Evolutionary conservation across 1,140 invertebrate genomes (phyloP).

Genomic region (Diachasma alloeum): DNA sequence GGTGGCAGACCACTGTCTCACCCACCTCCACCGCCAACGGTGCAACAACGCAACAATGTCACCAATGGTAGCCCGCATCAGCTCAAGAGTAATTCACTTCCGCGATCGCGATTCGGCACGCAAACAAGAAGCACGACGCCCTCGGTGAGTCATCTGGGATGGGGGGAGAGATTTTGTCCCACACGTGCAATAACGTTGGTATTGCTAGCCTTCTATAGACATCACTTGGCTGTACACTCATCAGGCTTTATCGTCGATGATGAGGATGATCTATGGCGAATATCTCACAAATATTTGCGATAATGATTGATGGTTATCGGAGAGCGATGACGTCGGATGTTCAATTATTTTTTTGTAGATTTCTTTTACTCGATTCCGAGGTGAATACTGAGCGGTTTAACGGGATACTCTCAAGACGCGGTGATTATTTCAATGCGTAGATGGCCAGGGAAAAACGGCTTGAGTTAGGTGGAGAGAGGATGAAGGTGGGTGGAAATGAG

Average conservation of each 20-base stretch:
- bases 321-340: background rate
- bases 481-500: background rate
- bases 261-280: background rate
- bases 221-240: background rate
- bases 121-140: constrained; percentile 49
- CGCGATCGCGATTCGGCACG: constrained; percentile 39
- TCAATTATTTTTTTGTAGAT: background rate
- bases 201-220: background rate
- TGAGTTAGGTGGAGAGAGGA: background rate
- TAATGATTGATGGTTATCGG: background rate
- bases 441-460: background rate
- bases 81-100: constrained; percentile 47
- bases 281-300: background rate
- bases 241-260: background rate
- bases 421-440: background rate
- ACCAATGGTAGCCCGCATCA: constrained; percentile 29
- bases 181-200: background rate
- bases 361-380: background rate
- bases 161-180: background rate
- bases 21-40: constrained; percentile 53
- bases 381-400: background rate
- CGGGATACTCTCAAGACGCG: background rate
- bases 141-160: constrained; percentile 55
- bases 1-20: constrained; percentile 54
- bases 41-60: constrained; percentile 30